These are phyloP conservation scores for Aleadryas rufinucha DNA, from an alignment of 2,113 vertebrate species.

Conservation along the genomic window DNA sequence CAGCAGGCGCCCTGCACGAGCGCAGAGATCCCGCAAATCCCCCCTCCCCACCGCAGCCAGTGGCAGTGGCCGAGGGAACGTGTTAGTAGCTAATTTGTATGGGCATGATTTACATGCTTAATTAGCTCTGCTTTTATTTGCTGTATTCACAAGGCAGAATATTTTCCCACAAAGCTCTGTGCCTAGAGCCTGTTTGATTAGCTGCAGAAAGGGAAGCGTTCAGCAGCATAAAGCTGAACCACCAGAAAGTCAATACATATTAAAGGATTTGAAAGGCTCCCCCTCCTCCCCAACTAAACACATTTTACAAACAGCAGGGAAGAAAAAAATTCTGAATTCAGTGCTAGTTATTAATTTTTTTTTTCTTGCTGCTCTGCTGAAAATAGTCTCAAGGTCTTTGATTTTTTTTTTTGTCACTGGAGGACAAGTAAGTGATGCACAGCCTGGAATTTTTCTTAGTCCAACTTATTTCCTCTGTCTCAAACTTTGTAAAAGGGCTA, in stretches of 20 bases:
- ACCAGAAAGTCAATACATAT: slow-evolving; percentile 24
- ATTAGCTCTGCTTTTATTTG: slow-evolving; percentile 30
- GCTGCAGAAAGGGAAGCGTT: neutral
- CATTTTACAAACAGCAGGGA: slow-evolving; percentile 3
- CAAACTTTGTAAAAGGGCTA: neutral
- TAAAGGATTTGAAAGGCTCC: neutral
- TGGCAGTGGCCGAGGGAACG: neutral
- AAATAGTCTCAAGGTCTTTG: neutral
- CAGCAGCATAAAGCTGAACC: neutral
- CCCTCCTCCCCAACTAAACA: neutral
- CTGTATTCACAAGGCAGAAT: neutral
- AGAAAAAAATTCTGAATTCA: neutral
- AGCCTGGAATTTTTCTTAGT: neutral
- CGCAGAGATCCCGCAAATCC: fast-evolving
- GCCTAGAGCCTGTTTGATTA: slow-evolving; percentile 20
- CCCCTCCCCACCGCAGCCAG: neutral
- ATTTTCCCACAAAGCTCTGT: neutral
- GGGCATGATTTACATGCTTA: slow-evolving; percentile 38
- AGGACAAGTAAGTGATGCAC: neutral
- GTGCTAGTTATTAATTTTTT: neutral
- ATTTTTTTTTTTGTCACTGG: neutral
- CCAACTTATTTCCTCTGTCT: neutral
- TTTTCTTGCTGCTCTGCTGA: neutral
- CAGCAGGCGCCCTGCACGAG: neutral
- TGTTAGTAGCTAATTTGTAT: neutral